Base-by-base conservation (phyloP, 2,113 vertebrate species). In the Numida meleagris region DNA sequence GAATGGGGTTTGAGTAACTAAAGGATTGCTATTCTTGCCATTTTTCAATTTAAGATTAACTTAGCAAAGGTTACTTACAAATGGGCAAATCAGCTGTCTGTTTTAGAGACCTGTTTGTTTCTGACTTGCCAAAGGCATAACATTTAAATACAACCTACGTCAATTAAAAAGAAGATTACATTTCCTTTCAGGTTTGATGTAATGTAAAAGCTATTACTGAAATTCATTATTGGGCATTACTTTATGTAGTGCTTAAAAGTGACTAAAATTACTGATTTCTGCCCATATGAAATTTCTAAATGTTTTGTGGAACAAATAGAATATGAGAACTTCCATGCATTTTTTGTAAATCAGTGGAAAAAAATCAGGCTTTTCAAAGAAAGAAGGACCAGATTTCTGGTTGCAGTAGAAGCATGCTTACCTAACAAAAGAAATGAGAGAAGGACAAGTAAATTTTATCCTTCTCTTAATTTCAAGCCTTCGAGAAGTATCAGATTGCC, bases 41-140 rank as follows among this genome's bases (percentile, higher is more conserved):
- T 51, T 45, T 53, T 72, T 42, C 61, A 36, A 88, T 75, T 74
- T 48, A 14, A 95, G 93, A 76, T 71, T 36, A 70, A 86, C 31
- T 51, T 62, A 93, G 67, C 23, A 57, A 72, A 73, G 57, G 38
- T 55, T n/a, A 50, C 24, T 59, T 33, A 48, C 84, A 85, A 62
- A 59, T n/a, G 36, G 50, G 34, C 29, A 45, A 33, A 93, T 62
- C 46, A 90, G 55, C 15, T 66, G 36, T 51, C 73, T 62, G 48
- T 3, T 50, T 70, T 45, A 82, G 13, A 88, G 55, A 89, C 68
- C 7, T 13, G 10, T 21, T 43, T 42, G 25, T 40, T 95, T 78
- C 51, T 84, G 68, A 70, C 34, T 65, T 74, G 29, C 31, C 27
- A 58, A 87, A 71, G 19, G 18, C 45, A 3, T 17, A 74, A 67